Evolutionary conservation across 2,113 vertebrate species (phyloP), one percentile per base, ranked within the genome.

Genomic region (Pardalotus punctatus): DNA sequence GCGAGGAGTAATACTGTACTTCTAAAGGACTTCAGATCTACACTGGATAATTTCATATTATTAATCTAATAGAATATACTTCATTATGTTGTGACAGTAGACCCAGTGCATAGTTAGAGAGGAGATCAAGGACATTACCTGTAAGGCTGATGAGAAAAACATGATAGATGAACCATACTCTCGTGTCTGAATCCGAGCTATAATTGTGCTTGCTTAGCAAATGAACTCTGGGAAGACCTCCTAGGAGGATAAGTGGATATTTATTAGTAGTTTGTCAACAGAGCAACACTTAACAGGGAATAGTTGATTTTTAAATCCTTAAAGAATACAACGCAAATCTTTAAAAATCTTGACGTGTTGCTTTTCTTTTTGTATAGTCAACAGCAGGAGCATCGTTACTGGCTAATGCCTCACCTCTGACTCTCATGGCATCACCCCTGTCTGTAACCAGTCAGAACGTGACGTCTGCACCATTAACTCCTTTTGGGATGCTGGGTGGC

Each of bases 401-500:
- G 93, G 98, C 98, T 96, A 98, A 98, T 54, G 98, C 98, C 25
- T 97, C 98, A 96, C 97, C 99, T 57, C 98, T 99, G 96, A 99
- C 99, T 88, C 99, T 99, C 64, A 98, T 99, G 98, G 97, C 98
- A 97, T 98, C 98, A 96, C 98, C 98, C 78, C 97, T 98, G 97
- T 98, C 98, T 97, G 98, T 98, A 98, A 98, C 98, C 95, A 98
- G 98, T 98, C 98, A 98, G 97, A 98, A 98, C 16, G 97, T 98
- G 97, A 96, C 97, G 1, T 95, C 97, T 90, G 76, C 97, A 81
- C 96, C 98, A 64, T 94, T 98, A 84, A 95, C 97, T 96, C 98
- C 98, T 48, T 99, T 99, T 88, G 99, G 99, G 97, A 99, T 99
- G 99, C 98, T 99, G 97, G 99, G 99, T 81, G 99, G 99, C 83